phyloP scores from a whole-genome alignment of 2,797 vertebrate species.

The Ara ararauna region DNA sequence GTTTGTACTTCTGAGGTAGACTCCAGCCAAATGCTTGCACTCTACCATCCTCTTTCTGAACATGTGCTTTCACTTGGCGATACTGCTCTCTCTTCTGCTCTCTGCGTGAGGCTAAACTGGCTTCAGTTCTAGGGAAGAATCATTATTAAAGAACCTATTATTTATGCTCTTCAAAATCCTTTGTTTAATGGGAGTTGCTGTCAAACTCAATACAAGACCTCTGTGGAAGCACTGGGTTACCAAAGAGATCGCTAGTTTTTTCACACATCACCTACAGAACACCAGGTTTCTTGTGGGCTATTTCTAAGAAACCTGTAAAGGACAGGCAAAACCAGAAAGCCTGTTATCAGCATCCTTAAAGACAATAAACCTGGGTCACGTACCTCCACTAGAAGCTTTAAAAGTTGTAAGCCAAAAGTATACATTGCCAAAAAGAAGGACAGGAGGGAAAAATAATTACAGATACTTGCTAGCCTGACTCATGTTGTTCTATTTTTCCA shows the following conservation, averaged over 20 bases:
- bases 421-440: not conserved
- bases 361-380: not conserved
- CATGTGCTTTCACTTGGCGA: constrained; percentile 95
- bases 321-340: not conserved
- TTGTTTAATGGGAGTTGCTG: not conserved
- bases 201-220: not conserved
- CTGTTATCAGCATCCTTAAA: not conserved
- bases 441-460: not conserved
- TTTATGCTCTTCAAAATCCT: not conserved
- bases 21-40: constrained; percentile 98
- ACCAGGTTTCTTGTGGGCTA: not conserved
- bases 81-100: constrained; percentile 98
- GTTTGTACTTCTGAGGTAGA: constrained; percentile 94
- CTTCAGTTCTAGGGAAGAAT: constrained; percentile 80
- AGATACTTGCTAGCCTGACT: not conserved
- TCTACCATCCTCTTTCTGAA: constrained; percentile 95
- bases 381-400: not conserved
- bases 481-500: not conserved
- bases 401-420: not conserved
- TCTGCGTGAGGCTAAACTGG: constrained; percentile 87
- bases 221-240: not conserved
- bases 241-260: not conserved
- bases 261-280: not conserved
- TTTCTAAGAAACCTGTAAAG: not conserved
- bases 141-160: not conserved